Percentiles rank a stretch among this genome's conserved stretches.
phyloP scores from a whole-genome alignment of 1,140 invertebrate genomes.

The Ruditapes philippinarum region DNA sequence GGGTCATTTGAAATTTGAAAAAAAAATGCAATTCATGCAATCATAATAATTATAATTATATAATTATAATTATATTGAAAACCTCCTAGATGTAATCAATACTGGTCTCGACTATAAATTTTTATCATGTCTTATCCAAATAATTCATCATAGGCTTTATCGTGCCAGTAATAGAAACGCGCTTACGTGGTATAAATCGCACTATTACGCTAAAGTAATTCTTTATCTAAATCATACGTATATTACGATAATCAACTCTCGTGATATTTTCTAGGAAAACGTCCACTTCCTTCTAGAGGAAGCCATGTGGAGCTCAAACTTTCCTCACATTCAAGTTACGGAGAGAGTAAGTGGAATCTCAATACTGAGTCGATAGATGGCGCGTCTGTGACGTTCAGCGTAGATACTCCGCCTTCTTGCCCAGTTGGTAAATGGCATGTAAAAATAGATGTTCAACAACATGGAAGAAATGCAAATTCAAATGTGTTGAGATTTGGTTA shows the following conservation, averaged over 20 bases:
- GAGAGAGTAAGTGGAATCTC: constrained; percentile 87
- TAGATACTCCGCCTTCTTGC: constrained; percentile 88
- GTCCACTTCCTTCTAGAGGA: constrained; percentile 92
- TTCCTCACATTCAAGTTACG: constrained; percentile 84
- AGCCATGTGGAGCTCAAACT: constrained; percentile 92
- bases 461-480: constrained; percentile 87
- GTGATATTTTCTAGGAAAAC: constrained; percentile 90
- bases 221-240: background rate
- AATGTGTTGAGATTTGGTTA: constrained; percentile 90
- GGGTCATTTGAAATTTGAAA: too few relatives aligned
- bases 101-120: too few relatives aligned
- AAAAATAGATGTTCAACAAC: constrained; percentile 93
- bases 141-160: too few relatives aligned
- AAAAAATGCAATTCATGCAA: too few relatives aligned
- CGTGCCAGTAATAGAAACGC: too few relatives aligned
- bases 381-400: background rate
- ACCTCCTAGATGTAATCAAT: too few relatives aligned
- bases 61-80: too few relatives aligned
- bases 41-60: too few relatives aligned
- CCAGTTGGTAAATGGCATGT: constrained; percentile 95
- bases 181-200: too few relatives aligned
- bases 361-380: constrained; percentile 54
- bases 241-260: constrained; percentile 85
- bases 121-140: too few relatives aligned
- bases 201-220: too few relatives aligned